phyloP scores from a whole-genome alignment of 2,888 invertebrate genomes.

The Smittia aterrima region DNA sequence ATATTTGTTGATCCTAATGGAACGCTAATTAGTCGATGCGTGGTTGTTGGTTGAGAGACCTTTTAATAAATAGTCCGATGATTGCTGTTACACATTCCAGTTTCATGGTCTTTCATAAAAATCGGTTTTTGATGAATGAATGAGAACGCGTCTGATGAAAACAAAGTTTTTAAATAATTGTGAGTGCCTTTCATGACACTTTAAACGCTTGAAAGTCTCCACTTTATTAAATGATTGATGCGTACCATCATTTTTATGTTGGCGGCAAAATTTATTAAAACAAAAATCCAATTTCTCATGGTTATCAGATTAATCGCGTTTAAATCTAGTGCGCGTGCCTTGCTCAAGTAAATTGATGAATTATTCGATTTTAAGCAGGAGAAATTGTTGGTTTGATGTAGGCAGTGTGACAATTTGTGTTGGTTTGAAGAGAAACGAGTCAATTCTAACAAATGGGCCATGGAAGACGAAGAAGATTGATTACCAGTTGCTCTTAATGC shows the following conservation, averaged over 20 bases:
- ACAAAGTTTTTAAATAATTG: slow-evolving; percentile 2
- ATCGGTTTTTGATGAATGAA: slow-evolving; percentile 37
- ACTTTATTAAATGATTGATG: slow-evolving; percentile 38
- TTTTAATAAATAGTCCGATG: background rate
- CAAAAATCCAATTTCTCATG: slow-evolving; percentile 24
- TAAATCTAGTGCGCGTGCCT: slow-evolving; percentile 11
- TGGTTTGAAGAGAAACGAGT: background rate
- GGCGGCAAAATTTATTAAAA: background rate
- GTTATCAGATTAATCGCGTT: slow-evolving; percentile 28
- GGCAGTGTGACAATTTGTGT: background rate
- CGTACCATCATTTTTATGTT: slow-evolving; percentile 23
- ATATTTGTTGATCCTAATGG: slow-evolving; percentile 20
- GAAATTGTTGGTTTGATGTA: slow-evolving; percentile 4
- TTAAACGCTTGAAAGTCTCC: slow-evolving; percentile 13
- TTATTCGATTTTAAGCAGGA: slow-evolving; percentile 18
- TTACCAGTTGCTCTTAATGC: background rate
- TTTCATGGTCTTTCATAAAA: slow-evolving; percentile 9
- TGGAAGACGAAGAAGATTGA: background rate
- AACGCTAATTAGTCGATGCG: slow-evolving; percentile 7
- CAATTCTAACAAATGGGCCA: background rate
- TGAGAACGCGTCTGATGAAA: background rate
- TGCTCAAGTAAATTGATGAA: slow-evolving; percentile 19
- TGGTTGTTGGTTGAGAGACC: background rate
- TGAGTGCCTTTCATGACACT: slow-evolving; percentile 11
- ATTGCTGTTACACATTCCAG: background rate